phyloP scores from a whole-genome alignment of 2,113 vertebrate genomes.

The Thryonomys swinderianus region DNA sequence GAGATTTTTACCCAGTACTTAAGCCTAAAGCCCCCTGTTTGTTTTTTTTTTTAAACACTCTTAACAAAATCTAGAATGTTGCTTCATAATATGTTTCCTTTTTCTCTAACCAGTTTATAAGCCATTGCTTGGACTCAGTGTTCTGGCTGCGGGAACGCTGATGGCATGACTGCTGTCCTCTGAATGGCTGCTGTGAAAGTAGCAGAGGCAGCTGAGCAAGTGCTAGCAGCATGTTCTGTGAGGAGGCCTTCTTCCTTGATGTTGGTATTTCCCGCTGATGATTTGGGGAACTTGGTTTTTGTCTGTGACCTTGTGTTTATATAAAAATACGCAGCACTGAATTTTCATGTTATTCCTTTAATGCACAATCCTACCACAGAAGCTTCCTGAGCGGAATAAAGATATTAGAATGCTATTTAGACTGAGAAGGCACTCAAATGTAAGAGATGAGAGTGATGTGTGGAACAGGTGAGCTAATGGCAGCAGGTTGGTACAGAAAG shows the following conservation, averaged over 20 bases:
- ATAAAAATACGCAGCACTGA: background rate
- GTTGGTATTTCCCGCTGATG: conserved; percentile 39
- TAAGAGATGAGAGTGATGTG: background rate
- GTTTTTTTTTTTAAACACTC: background rate
- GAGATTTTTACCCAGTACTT: background rate
- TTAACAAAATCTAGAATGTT: conserved; percentile 15
- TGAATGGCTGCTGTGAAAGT: background rate
- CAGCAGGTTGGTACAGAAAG: background rate
- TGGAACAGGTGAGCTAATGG: background rate
- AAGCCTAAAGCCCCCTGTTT: background rate
- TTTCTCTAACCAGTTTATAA: conserved; percentile 18
- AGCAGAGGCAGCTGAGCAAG: background rate
- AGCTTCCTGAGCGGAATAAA: conserved; percentile 33
- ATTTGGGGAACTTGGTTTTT: conserved; percentile 50
- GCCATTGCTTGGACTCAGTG: background rate
- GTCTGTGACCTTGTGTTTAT: conserved; percentile 44
- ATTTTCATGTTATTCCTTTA: conserved; percentile 37
- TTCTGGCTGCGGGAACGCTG: background rate
- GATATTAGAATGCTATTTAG: conserved; percentile 53
- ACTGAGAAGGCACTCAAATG: conserved; percentile 53
- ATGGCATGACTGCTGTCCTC: background rate
- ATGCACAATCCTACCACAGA: conserved; percentile 6
- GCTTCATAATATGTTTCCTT: conserved; percentile 16
- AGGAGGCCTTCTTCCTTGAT: background rate
- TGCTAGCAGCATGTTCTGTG: background rate